Evolutionary conservation across 2,113 vertebrate species (phyloP), one percentile per base, ranked within the genome.

Genomic region (Gavialis gangeticus): DNA sequence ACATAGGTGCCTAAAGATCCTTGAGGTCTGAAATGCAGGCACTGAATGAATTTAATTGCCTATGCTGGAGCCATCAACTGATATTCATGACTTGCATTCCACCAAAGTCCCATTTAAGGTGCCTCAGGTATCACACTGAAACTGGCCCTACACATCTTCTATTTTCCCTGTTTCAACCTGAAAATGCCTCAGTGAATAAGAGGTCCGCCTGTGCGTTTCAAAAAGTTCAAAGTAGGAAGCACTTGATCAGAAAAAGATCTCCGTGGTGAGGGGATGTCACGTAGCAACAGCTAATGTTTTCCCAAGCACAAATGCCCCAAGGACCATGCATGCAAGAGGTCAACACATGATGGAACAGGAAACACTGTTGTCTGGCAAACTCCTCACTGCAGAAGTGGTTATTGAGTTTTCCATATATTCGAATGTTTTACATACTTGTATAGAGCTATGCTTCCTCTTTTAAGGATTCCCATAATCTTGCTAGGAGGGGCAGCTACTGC

Each of bases 171-270:
- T 82, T 22, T 94, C 46, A 4, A 81, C 88, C 63, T 63, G 24
- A 25, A 79, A 88, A 92, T 67, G 25, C 55, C 85, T 96, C 25
- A 15, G 73, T 90, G 90, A 95, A 90, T 59, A 62, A 94, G 19
- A 92, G 94, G 79, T 59, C 34, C 0, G 8, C 22, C 69, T 81
- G 83, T 24, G 71, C 89, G 80, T 97, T 94, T 66, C 24, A 57
- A 69, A 71, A 2, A 67, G 30, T 82, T 85, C 10, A 46, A 12
- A 11, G 12, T 2, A 46, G 77, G 4, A 55, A 3, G 4, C 12
- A 67, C 28, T 21, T 11, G 1, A 30, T n/a, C 18, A 81, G n/a
- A 64, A 81, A 22, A 16, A 66, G 14, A 37, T 71, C 77, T 85
- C 21, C 11, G 69, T 55, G 6, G 37, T 62, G 54, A 55, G 77